Conservation (phyloP, 2,888 invertebrate species). For the Diploptera punctata region DNA sequence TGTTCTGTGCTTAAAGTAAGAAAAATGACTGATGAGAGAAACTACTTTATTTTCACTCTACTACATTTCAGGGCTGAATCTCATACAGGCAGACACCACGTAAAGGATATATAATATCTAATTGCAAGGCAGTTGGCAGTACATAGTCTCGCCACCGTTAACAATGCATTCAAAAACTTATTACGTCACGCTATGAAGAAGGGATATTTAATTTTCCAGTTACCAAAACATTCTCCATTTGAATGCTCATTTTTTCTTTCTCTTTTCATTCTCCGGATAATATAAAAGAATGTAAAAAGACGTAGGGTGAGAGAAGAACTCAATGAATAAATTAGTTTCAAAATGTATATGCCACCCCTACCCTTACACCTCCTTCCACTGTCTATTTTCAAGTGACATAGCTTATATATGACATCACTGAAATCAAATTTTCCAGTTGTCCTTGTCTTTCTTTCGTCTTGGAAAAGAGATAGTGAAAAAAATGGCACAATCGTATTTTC, state of each 20-base stretch:
- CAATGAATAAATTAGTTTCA: conserved; percentile 34
- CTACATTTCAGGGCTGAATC: too few species aligned
- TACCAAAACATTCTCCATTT: conserved; percentile 14
- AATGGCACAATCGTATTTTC: conserved; percentile 5
- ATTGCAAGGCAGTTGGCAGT: too few species aligned
- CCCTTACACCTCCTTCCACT: too few species aligned
- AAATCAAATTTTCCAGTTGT: neutral
- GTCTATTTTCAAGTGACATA: neutral
- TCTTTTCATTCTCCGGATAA: neutral
- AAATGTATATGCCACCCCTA: conserved; percentile 26
- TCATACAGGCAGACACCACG: too few species aligned
- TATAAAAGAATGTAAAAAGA: neutral
- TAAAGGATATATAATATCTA: too few species aligned
- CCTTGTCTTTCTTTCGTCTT: neutral
- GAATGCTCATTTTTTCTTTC: conserved; percentile 24
- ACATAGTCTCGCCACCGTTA: too few species aligned
- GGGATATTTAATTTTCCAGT: conserved; percentile 28
- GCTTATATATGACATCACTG: conserved; percentile 4
- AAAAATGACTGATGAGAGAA: too few species aligned
- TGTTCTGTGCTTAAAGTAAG: too few species aligned
- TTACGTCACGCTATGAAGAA: too few species aligned
- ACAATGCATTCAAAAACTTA: too few species aligned
- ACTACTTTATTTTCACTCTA: too few species aligned
- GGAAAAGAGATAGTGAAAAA: neutral
- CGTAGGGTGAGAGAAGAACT: neutral